Evolutionary conservation across 1,140 invertebrate species (phyloP).

Genomic region (Drosophila hydei): DNA sequence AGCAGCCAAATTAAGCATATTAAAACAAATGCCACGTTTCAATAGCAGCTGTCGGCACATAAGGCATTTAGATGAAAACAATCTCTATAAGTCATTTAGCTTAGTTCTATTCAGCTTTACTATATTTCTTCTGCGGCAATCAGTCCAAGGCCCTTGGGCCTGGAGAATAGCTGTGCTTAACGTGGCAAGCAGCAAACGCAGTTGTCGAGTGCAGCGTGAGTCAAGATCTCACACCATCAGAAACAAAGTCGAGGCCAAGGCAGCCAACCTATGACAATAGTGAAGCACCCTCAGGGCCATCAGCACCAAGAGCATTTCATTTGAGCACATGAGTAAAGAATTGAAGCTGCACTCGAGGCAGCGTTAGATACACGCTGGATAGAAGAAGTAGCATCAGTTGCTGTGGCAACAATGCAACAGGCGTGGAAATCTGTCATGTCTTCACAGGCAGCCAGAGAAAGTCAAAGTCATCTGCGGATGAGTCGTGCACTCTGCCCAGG

Average conservation of each 20-base stretch:
- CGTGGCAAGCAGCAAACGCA: too few species aligned
- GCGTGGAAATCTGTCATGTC: too few species aligned
- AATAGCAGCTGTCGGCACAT: too few species aligned
- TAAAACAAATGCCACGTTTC: slow-evolving; percentile 21
- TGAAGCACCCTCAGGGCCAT: slow-evolving; percentile 48
- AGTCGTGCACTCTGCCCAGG: not conserved
- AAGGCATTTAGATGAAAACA: too few species aligned
- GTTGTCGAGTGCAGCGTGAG: too few species aligned
- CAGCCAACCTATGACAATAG: slow-evolving; percentile 42
- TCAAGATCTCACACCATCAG: slow-evolving; percentile 37
- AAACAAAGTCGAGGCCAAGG: slow-evolving; percentile 22
- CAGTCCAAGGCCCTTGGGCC: too few species aligned
- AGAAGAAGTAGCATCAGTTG: slow-evolving; percentile 44
- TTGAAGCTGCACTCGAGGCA: slow-evolving; percentile 27
- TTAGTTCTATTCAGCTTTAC: too few species aligned
- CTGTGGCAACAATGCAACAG: slow-evolving; percentile 15
- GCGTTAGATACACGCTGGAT: slow-evolving; percentile 39
- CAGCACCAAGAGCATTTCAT: slow-evolving; percentile 30
- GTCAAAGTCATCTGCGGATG: slow-evolving; percentile 32
- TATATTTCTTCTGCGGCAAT: too few species aligned
- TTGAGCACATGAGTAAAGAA: slow-evolving; percentile 9
- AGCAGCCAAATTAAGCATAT: slow-evolving; percentile 11
- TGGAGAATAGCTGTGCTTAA: too few species aligned
- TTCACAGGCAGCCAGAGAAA: too few species aligned
- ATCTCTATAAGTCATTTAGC: too few species aligned